phyloP scores from a whole-genome alignment of 2,797 vertebrate species.

The Gallinago solitaria region DNA sequence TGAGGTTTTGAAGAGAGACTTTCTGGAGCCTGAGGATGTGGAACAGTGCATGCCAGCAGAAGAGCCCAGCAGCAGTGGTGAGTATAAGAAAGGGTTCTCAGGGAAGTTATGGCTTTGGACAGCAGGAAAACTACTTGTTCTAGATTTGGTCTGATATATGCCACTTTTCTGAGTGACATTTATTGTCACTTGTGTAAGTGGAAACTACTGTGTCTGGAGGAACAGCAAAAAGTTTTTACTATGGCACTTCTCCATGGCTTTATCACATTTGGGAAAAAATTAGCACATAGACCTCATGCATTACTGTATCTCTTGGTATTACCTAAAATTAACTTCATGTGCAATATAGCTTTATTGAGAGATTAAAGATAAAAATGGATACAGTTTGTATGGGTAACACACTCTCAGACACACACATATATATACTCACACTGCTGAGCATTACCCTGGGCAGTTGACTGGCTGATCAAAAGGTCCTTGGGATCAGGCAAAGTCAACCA shows the following conservation, averaged over 20 bases:
- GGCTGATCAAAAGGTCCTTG: not conserved
- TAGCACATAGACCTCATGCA: fast-evolving
- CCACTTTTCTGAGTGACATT: not conserved
- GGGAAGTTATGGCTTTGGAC: not conserved
- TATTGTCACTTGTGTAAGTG: not conserved
- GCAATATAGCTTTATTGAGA: not conserved
- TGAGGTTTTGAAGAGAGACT: constrained; percentile 73
- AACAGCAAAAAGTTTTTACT: not conserved
- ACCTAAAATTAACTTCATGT: not conserved
- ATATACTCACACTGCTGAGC: not conserved
- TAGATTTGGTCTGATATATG: not conserved
- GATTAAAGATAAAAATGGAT: not conserved
- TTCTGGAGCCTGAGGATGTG: not conserved
- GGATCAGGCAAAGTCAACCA: not conserved
- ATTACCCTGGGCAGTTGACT: not conserved
- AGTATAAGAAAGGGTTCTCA: not conserved
- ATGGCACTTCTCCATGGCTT: not conserved
- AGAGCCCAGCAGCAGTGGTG: constrained; percentile 77
- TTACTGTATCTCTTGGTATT: not conserved
- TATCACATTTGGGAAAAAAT: not conserved
- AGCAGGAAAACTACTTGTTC: not conserved
- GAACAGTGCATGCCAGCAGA: constrained; percentile 63
- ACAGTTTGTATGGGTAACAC: not conserved
- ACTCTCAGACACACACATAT: not conserved
- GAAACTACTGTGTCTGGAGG: not conserved